Evolutionary conservation across 2,888 invertebrate genomes (phyloP), one percentile per base, ranked within the genome.

Genomic region (Myopa testacea): DNA sequence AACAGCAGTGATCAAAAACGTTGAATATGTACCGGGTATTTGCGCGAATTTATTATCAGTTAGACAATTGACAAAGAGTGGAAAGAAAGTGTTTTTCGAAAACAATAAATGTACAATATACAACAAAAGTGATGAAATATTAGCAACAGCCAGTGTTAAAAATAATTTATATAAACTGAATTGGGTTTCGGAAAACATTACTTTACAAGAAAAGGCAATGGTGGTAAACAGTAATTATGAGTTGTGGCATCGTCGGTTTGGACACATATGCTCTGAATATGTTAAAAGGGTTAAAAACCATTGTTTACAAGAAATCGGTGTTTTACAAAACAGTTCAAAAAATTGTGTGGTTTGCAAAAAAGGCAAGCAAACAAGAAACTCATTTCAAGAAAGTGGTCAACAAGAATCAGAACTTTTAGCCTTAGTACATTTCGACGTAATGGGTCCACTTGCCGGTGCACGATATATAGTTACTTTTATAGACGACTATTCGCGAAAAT

Each of bases 171-270:
- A 72, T 12, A 55, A 60, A 37, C 37, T 75, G 10, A 10, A 75
- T 40, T 69, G 60, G 16, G 60, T 60, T 60, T 19, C 52, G 12
- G 19, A 34, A 34, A 10, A 60, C n/a, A 26, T 52, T 52, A 12
- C 16, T 45, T 26, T 70, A 4, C 58, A 26, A 16, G 26, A 77
- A 16, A 62, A 62, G 52, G 76, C 73, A 6, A 37, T 75, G 45
- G 10, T 69, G 7, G 77, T 45, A 16, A 60, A 38, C 52, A 55
- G 40, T 19, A 50, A 60, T 52, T 63, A 69, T 16, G 40, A 78
- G 19, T 67, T 82, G 6, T 84, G 84, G 83, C 83, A 84, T 67
- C 78, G 79, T 1, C 76, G 83, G 63, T 50, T 84, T 19, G 82
- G 81, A 19, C 82, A 82, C 34, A 81, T 83, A 38, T 82, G 81